Conservation (phyloP, 2,797 vertebrate genomes). For the Crotalus adamanteus region DNA sequence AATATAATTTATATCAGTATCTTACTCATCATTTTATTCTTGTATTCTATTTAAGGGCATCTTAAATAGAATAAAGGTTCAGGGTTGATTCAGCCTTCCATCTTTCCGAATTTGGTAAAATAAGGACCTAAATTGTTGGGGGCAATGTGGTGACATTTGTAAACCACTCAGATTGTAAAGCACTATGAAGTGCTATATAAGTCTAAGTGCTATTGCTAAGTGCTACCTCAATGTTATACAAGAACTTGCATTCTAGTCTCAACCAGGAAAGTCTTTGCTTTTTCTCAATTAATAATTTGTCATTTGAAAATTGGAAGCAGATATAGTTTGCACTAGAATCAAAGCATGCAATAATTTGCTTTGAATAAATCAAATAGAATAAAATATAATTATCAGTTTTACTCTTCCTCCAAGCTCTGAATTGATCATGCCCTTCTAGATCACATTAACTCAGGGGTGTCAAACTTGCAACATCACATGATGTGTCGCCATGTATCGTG, state of each 20-base stretch:
- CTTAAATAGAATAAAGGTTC: neutral
- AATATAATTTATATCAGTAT: conserved; percentile 4
- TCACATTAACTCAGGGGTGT: neutral
- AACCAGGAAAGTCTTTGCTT: neutral
- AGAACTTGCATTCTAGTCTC: rapidly evolving
- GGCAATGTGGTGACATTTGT: neutral
- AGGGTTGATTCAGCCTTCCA: neutral
- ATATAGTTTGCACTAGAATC: neutral
- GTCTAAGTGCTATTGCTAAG: neutral
- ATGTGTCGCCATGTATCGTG: too few species aligned
- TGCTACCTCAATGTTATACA: neutral
- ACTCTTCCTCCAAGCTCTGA: neutral
- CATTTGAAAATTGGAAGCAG: neutral
- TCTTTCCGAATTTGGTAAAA: neutral
- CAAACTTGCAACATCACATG: too few species aligned
- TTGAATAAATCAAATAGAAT: neutral
- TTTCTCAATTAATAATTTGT: neutral
- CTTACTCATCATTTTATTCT: neutral
- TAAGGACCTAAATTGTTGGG: neutral
- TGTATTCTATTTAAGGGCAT: neutral
- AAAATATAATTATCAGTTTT: neutral
- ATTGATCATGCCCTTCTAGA: neutral
- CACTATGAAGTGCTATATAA: neutral
- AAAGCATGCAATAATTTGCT: neutral
- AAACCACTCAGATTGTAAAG: neutral